These are phyloP conservation scores for Drosophila nr. perissopoda DNA, from an alignment of 2,888 invertebrate species.

Conservation along the genomic window DNA sequence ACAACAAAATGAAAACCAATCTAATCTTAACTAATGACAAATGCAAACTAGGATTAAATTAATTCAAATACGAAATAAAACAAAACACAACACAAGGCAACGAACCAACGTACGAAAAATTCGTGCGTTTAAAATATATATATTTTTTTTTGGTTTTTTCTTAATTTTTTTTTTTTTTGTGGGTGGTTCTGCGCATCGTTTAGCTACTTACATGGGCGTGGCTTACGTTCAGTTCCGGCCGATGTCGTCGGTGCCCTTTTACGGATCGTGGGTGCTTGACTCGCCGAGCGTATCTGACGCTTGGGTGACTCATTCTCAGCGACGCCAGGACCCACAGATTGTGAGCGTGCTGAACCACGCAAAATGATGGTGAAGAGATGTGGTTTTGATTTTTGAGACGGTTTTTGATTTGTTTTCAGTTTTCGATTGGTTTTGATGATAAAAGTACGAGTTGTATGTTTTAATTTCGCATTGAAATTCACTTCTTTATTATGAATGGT, in stretches of 20 bases:
- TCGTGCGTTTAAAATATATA: constrained; percentile 31
- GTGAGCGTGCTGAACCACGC: constrained; percentile 87
- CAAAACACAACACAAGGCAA: constrained; percentile 45
- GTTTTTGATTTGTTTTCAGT: constrained; percentile 24
- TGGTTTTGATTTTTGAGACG: constrained; percentile 43
- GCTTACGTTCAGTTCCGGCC: constrained; percentile 86
- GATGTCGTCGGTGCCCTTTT: constrained; percentile 86
- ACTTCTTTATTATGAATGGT: constrained; percentile 26
- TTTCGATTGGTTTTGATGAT: constrained; percentile 66
- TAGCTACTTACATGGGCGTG: constrained; percentile 89
- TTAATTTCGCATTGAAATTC: constrained; percentile 57
- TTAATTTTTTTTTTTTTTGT: constrained; percentile 25
- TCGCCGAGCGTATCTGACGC: constrained; percentile 88
- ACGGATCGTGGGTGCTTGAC: constrained; percentile 85
- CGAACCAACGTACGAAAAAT: constrained; percentile 41
- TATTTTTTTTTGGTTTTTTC: constrained; percentile 20
- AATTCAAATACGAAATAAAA: constrained; percentile 20
- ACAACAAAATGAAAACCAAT: constrained; percentile 35
- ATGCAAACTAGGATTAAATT: constrained; percentile 65
- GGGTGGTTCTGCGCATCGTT: constrained; percentile 51
- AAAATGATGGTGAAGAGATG: constrained; percentile 51
- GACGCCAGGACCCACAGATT: constrained; percentile 89
- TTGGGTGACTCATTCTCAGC: constrained; percentile 91
- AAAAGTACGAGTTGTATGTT: constrained; percentile 68
- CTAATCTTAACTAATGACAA: constrained; percentile 35